Conservation (phyloP, 92 coral and sea anemone genomes). For the Zoanthus sansibaricus region DNA sequence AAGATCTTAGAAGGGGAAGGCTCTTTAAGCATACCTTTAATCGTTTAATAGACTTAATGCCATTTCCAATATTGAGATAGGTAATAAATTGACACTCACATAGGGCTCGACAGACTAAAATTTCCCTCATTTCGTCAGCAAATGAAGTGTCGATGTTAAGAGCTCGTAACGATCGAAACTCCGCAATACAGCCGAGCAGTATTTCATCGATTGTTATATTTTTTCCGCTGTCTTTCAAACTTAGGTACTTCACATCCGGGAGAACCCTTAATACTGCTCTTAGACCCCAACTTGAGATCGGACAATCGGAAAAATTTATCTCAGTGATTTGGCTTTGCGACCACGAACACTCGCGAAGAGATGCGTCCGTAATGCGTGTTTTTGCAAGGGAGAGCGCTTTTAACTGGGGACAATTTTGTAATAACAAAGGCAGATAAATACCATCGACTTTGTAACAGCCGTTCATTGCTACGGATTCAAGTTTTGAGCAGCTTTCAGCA, state of each 20-base stretch:
- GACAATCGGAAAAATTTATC: slow-evolving; percentile 32
- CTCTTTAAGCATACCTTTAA: slow-evolving; percentile 67
- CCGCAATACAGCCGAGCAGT: neutral
- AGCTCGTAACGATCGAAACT: slow-evolving; percentile 23
- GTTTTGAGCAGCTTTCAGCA: slow-evolving; percentile 63
- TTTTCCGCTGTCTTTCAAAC: neutral
- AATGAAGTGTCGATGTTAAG: slow-evolving; percentile 23
- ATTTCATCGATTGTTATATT: neutral
- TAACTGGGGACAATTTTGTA: slow-evolving; percentile 59
- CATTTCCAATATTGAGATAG: slow-evolving; percentile 23
- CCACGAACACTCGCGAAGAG: slow-evolving; percentile 59
- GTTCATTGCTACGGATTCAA: slow-evolving; percentile 75
- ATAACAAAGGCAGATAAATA: slow-evolving; percentile 55
- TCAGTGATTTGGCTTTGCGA: slow-evolving; percentile 25
- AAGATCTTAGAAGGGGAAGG: slow-evolving; percentile 65
- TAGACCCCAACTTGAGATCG: slow-evolving; percentile 4
- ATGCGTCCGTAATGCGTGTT: slow-evolving; percentile 65
- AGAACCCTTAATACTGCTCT: slow-evolving; percentile 1
- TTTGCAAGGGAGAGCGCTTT: slow-evolving; percentile 77
- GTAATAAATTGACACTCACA: slow-evolving; percentile 30
- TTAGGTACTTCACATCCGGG: slow-evolving; percentile 34
- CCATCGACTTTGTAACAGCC: slow-evolving; percentile 77
- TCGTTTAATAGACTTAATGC: slow-evolving; percentile 15
- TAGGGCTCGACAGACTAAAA: neutral
- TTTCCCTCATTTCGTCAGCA: slow-evolving; percentile 4